Evolutionary conservation across 1,140 invertebrate genomes (phyloP).

Genomic region (Pemphigus obesinymphae): DNA sequence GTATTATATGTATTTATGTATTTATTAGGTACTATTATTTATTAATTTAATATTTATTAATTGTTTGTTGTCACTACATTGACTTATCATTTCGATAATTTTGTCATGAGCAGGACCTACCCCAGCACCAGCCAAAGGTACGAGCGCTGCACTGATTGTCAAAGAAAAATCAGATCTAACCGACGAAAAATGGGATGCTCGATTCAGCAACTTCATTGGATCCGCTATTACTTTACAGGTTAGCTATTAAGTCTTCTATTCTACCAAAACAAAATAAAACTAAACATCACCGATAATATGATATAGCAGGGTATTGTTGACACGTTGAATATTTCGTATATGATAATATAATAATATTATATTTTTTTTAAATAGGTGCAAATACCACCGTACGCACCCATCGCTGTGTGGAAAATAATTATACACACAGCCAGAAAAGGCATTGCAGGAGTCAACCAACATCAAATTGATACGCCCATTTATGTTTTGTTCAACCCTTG

Average conservation of each 20-base stretch:
- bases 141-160: conserved; percentile 14
- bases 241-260: too few species aligned
- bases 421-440: conserved; percentile 54
- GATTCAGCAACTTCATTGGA: background rate
- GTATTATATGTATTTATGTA: too few species aligned
- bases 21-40: too few species aligned
- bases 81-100: too few species aligned
- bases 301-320: too few species aligned
- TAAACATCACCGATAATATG: too few species aligned
- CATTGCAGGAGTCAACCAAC: conserved; percentile 20
- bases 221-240: conserved; percentile 5
- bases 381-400: conserved; percentile 56
- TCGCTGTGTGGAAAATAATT: conserved; percentile 62
- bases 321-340: too few species aligned
- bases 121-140: conserved; percentile 4
- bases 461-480: conserved; percentile 48
- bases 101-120: conserved; percentile 19
- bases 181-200: conserved; percentile 8
- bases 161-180: background rate
- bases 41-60: too few species aligned
- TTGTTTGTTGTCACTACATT: too few species aligned
- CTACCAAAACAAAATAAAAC: too few species aligned
- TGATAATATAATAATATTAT: too few species aligned
- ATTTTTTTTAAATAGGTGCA: conserved; percentile 55
- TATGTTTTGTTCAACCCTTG: conserved; percentile 82